Base-by-base conservation (phyloP, 2,888 invertebrate genomes). In the Dolomedes plantarius region DNA sequence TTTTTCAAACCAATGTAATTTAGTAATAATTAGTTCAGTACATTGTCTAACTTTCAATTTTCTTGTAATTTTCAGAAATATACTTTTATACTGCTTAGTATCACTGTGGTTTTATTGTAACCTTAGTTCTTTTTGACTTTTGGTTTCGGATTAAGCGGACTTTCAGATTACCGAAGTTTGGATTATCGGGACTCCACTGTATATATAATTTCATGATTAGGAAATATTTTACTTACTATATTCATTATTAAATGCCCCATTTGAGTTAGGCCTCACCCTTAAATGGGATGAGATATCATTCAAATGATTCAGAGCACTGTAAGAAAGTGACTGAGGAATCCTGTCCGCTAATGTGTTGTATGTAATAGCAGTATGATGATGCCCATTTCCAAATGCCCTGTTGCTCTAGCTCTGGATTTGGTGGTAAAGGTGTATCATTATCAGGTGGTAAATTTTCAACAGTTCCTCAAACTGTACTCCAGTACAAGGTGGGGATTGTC, bases 321-420 rank as follows among this genome's bases (percentile, higher is more conserved):
- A 77, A 9, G 28, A n/a, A 0, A 71, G 56, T n/a, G 46, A 50
- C 6, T n/a, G n/a, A 27, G 23, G 29, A 46, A n/a, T 23, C 2
- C 23, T n/a, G 23, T 56, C 56, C 23, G 56, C 11, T 23, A 56
- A 56, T 11, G 19, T 72, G 7, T 64, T 62, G 7, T 69, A 73
- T 16, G 74, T 11, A 5, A 77, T 16, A 9, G 36, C 13, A 13
- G 46, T 19, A 27, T 76, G 82, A 32, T 76, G 76, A 28, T 79
- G 67, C 29, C 27, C 19, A 27, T 88, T 88, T 72, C 90, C 90
- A 79, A 90, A 90, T 1, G 92, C 92, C n/a, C 80, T 91, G 90
- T 88, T 92, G 91, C 86, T 92, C 92, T 73, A 92, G 90, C 41
- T 91, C 90, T 13, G 92, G 92, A 89, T 93, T 93, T n/a, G 91